Evolutionary conservation across 2,113 vertebrate genomes (phyloP).

Genomic region (Melanocharis versteri): DNA sequence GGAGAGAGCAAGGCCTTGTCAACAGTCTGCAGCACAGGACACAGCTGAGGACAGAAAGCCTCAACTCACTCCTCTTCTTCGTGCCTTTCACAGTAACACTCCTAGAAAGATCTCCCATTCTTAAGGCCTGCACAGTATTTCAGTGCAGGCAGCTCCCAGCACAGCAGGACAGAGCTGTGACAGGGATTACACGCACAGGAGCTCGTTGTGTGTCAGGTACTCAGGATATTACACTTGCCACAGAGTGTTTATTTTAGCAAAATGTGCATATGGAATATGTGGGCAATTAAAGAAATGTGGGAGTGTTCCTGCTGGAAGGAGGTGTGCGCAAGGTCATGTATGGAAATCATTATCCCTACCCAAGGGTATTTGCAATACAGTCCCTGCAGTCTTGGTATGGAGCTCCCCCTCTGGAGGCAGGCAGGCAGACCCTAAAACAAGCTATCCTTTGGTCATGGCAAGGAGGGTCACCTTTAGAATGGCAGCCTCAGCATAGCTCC

Average conservation of each 20-base stretch:
- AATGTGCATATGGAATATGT: not conserved
- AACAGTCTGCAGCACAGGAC: not conserved
- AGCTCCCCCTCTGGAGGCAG: not conserved
- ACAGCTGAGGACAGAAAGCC: not conserved
- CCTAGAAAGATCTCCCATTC: not conserved
- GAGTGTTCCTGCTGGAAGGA: not conserved
- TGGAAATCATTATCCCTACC: not conserved
- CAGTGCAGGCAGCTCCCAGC: not conserved
- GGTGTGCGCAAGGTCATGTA: not conserved
- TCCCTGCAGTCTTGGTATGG: accelerated
- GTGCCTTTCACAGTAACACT: not conserved
- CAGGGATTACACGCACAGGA: accelerated
- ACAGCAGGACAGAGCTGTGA: not conserved
- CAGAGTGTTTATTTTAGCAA: not conserved
- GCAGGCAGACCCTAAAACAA: not conserved
- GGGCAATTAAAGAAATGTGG: not conserved
- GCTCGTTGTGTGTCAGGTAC: not conserved
- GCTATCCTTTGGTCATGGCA: accelerated
- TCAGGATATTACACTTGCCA: accelerated
- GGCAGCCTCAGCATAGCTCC: not conserved
- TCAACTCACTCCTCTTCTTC: not conserved
- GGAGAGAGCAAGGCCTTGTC: not conserved
- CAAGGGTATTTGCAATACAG: not conserved
- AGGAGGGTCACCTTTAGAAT: not conserved
- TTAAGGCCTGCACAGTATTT: not conserved